Evolutionary conservation across 2,888 invertebrate genomes (phyloP).

Genomic region (Cephus nigrinus): DNA sequence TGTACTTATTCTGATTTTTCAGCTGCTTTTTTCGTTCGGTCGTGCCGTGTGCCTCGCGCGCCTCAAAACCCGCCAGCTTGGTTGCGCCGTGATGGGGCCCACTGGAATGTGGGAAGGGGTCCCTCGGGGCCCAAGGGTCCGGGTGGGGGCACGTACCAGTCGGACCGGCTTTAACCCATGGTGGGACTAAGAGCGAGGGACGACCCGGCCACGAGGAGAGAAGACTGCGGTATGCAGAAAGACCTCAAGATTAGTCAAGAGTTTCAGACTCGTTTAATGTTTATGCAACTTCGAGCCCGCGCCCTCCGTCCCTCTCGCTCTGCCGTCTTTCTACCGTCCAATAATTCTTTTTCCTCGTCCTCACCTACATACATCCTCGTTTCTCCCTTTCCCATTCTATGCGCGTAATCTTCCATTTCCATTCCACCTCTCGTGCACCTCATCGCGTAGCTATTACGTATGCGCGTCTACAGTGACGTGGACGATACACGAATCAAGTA

Average conservation of each 20-base stretch:
- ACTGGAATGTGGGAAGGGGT: conserved; percentile 69
- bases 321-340: no score
- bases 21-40: conserved; percentile 50
- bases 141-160: conserved; percentile 64
- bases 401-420: no score
- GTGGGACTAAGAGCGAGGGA: conserved; percentile 32
- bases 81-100: conserved; percentile 53
- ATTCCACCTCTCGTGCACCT: no score
- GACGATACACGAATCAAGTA: no score
- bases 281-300: conserved; percentile 42
- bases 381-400: no score
- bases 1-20: conserved; percentile 55
- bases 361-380: no score
- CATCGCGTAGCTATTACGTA: no score
- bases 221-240: conserved; percentile 55
- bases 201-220: conserved; percentile 26
- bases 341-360: no score
- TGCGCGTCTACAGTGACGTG: no score
- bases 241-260: conserved; percentile 57
- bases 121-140: conserved; percentile 75
- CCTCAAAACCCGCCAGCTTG: conserved; percentile 54
- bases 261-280: conserved; percentile 46
- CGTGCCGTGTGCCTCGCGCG: conserved; percentile 52
- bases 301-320: conserved; percentile 13
- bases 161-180: conserved; percentile 51